Evolutionary conservation across 2,888 invertebrate genomes (phyloP).

Genomic region (Polylopha cassiicola): DNA sequence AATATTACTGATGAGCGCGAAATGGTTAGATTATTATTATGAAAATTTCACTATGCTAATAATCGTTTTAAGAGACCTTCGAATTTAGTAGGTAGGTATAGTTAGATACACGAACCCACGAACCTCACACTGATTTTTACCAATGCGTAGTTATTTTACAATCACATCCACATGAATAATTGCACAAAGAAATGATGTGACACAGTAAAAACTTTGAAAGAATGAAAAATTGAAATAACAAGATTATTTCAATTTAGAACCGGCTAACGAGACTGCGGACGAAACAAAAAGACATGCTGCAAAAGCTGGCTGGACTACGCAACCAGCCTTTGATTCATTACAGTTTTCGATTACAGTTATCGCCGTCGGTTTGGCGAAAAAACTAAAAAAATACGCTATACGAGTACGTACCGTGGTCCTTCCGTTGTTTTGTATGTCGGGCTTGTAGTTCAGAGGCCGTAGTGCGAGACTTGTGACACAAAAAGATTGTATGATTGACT

Average conservation of each 20-base stretch:
- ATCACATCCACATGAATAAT: no score
- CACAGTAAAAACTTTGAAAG: conserved; percentile 24
- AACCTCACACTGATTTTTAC: no score
- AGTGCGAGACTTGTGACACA: no score
- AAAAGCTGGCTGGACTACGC: conserved; percentile 57
- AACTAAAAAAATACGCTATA: conserved; percentile 19
- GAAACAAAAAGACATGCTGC: conserved; percentile 50
- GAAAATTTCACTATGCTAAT: no score
- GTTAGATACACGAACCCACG: no score
- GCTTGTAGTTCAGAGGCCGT: conserved; percentile 12
- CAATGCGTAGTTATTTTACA: no score
- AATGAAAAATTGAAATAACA: conserved; percentile 43
- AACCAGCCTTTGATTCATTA: conserved; percentile 74
- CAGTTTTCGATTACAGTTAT: conserved; percentile 72
- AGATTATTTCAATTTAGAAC: conserved; percentile 60
- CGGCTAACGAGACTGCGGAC: conserved; percentile 57
- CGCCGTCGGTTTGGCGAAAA: conserved; percentile 42
- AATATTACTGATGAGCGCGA: no score
- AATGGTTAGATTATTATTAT: no score
- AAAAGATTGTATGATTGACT: no score
- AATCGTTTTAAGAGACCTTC: not conserved
- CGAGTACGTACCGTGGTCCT: no score
- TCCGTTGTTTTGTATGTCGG: conserved; percentile 14
- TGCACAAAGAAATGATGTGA: conserved; percentile 12
- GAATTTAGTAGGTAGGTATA: not conserved